Evolutionary conservation across 1,140 invertebrate genomes (phyloP).

Genomic region (Zophobas morio): DNA sequence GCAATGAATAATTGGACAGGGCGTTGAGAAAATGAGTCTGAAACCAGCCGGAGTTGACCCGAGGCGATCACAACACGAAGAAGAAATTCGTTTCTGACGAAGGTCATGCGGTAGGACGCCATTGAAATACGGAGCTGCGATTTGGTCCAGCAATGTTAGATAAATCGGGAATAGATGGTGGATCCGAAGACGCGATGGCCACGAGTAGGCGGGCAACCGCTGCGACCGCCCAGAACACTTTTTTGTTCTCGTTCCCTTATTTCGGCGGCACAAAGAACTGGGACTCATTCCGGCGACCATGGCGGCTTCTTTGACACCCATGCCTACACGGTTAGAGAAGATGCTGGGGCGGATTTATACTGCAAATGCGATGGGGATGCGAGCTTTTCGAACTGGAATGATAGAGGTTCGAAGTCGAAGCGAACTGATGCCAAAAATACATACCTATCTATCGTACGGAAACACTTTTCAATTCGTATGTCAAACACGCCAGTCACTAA

Average conservation of each 20-base stretch:
- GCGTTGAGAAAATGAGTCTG: conserved; percentile 54
- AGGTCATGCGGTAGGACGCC: conserved; percentile 48
- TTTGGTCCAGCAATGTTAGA: conserved; percentile 17
- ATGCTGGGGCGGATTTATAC: no score
- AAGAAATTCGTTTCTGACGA: conserved; percentile 54
- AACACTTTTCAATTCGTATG: no score
- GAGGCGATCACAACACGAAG: conserved; percentile 50
- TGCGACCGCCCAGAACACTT: conserved; percentile 55
- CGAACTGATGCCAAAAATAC: no score
- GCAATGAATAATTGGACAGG: conserved; percentile 55
- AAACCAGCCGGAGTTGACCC: conserved; percentile 54
- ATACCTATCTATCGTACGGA: no score
- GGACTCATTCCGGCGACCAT: conserved; percentile 53
- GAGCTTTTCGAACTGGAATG: no score
- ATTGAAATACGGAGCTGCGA: conserved; percentile 3
- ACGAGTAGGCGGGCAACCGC: conserved; percentile 56
- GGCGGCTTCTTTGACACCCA: conserved; percentile 49
- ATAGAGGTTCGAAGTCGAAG: no score
- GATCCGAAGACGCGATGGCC: conserved; percentile 52
- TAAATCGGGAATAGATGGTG: conserved; percentile 33
- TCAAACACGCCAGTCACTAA: no score
- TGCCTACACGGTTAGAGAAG: no score
- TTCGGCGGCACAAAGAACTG: conserved; percentile 58
- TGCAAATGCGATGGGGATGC: no score
- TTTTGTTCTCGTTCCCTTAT: conserved; percentile 58